phyloP scores from a whole-genome alignment of 1,140 invertebrate genomes.

The Tenebrio molitor region DNA sequence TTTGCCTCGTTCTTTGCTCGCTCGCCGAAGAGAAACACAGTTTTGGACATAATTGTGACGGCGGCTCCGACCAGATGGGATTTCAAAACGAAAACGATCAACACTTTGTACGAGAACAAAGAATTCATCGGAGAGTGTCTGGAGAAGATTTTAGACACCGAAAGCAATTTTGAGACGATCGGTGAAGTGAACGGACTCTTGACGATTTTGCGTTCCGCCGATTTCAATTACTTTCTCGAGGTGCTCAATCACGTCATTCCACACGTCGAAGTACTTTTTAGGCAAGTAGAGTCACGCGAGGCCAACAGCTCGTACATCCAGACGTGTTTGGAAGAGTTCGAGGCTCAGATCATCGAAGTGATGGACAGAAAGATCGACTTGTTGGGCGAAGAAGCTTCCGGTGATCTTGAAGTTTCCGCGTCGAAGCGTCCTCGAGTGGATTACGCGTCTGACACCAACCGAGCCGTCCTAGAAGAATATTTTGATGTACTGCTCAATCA shows the following conservation, averaged over 20 bases:
- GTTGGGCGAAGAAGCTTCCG: background rate
- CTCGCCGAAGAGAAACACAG: conserved; percentile 40
- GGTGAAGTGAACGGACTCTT: conserved; percentile 47
- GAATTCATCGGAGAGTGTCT: conserved; percentile 40
- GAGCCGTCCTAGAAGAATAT: conserved; percentile 44
- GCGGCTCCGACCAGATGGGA: conserved; percentile 5
- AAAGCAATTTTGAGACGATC: background rate
- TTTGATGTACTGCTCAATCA: conserved; percentile 45
- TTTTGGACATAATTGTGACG: conserved; percentile 50
- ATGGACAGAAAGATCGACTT: conserved; percentile 21
- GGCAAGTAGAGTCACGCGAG: conserved; percentile 34
- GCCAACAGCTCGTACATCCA: conserved; percentile 1
- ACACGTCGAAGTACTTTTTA: conserved; percentile 15
- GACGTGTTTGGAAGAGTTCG: background rate
- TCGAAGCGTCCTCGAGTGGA: background rate
- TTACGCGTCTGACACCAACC: background rate
- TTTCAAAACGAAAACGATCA: conserved; percentile 26
- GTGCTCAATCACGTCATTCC: conserved; percentile 52
- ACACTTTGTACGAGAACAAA: conserved; percentile 43
- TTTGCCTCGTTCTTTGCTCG: conserved; percentile 47
- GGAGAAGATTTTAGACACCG: conserved; percentile 31
- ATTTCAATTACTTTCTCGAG: conserved; percentile 27
- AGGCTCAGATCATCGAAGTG: background rate
- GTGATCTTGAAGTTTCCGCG: conserved; percentile 5
- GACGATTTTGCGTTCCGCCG: conserved; percentile 41